Evolutionary conservation across 2,888 invertebrate species (phyloP).

Genomic region (Muscina levida): DNA sequence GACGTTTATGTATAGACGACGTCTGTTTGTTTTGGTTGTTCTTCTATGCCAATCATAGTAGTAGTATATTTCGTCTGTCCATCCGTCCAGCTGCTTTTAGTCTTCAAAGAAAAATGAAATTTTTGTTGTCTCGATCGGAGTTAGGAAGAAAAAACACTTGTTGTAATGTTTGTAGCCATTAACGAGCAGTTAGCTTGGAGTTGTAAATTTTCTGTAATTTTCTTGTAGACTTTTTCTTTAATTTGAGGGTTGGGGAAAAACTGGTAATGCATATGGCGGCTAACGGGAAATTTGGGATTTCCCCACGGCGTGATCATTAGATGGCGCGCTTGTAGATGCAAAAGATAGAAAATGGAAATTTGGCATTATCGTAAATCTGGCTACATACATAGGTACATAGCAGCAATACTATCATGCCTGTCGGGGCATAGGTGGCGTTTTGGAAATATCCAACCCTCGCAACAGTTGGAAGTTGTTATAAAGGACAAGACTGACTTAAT

Average conservation of each 20-base stretch:
- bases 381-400: too few relatives aligned
- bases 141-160: conserved; percentile 60
- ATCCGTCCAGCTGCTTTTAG: neutral
- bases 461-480: too few relatives aligned
- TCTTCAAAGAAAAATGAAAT: conserved; percentile 57
- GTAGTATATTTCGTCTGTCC: too few relatives aligned
- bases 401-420: too few relatives aligned
- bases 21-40: conserved; percentile 37
- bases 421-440: too few relatives aligned
- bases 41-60: neutral
- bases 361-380: too few relatives aligned
- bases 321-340: too few relatives aligned
- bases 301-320: too few relatives aligned
- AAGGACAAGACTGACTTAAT: too few relatives aligned
- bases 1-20: too few relatives aligned
- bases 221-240: neutral
- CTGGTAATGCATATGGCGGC: neutral
- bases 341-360: too few relatives aligned
- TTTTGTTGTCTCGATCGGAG: conserved; percentile 46
- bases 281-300: conserved; percentile 36
- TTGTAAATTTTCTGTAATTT: conserved; percentile 14
- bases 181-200: neutral
- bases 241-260: conserved; percentile 51
- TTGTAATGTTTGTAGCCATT: conserved; percentile 35
- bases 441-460: too few relatives aligned